Percentiles rank a stretch among this genome's conserved stretches.
phyloP scores from a whole-genome alignment of 2,888 invertebrate species.

The Blomia tropicalis region DNA sequence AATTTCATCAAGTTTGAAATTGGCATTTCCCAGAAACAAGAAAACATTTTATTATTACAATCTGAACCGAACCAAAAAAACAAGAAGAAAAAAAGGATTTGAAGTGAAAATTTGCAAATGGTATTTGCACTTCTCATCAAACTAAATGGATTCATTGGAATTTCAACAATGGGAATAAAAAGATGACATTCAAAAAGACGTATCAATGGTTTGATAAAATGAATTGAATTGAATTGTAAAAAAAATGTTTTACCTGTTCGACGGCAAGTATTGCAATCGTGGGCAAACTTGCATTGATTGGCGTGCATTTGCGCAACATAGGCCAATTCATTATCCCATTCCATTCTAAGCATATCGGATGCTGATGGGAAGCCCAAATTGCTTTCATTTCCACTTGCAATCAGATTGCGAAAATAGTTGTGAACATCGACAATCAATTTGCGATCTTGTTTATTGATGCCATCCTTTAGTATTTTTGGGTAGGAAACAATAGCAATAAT shows the following conservation, averaged over 20 bases:
- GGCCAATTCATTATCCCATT: constrained; percentile 28
- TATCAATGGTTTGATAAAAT: too few species aligned
- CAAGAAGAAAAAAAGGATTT: too few species aligned
- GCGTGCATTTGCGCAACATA: constrained; percentile 29
- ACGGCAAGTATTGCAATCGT: constrained; percentile 26
- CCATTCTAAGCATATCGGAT: constrained; percentile 27
- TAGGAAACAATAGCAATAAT: neutral
- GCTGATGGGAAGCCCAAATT: constrained; percentile 24
- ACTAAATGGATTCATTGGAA: too few species aligned
- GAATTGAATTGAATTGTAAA: neutral
- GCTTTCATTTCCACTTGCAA: constrained; percentile 25
- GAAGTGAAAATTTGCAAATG: too few species aligned
- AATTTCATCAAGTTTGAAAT: too few species aligned
- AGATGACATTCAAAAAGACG: neutral
- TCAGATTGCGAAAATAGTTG: constrained; percentile 23
- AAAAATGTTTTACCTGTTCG: constrained; percentile 27
- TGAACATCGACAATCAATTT: constrained; percentile 24
- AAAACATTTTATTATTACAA: too few species aligned
- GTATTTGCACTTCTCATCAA: too few species aligned
- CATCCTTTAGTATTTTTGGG: neutral
- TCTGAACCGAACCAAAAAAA: too few species aligned
- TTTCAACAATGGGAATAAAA: too few species aligned
- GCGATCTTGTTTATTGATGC: constrained; percentile 1
- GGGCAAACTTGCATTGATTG: constrained; percentile 26
- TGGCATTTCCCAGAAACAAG: too few species aligned